Evolutionary conservation across 2,888 invertebrate species (phyloP), one percentile per base, ranked within the genome.

Genomic region (Galerucella calmariensis): DNA sequence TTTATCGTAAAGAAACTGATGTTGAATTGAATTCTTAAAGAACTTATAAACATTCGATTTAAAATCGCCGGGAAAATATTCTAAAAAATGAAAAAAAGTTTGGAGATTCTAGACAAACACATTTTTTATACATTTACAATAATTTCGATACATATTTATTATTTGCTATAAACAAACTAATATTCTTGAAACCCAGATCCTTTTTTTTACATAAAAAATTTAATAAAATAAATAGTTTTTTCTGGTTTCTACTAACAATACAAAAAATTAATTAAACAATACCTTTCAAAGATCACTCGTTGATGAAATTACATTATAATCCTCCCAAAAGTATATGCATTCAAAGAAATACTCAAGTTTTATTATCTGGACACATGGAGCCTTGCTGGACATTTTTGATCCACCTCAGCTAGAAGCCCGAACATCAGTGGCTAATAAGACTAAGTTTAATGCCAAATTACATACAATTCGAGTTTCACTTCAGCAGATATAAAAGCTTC

Each of bases 91-190:
- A 65, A 65, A 35, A 62, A 46, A 44, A 65, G 8, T 44, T 16
- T 46, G 46, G 46, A 65, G 46, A 46, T 44, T 65, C 63, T 65
- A 65, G 63, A 65, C 63, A 65, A 65, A 46, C 63, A 65, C 63
- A 46, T 62, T 62, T 41, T 35, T 62, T 35, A 41, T 35, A 62
- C 62, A 35, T 65, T 46, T 44, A 65, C 16, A 65, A 65, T 65
- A 65, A 65, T 65, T 65, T 65, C 20, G 63, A 65, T 65, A 65
- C 9, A 46, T 46, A 56, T 56, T n/a, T 20, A 20, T 56, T 56
- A 56, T 56, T 56, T 10, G 10, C 56, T 56, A 56, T 20, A 56
- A 56, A 56, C 53, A 53, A 53, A 53, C 53, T 56, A 56, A 56
- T 16, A 20, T 56, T 56, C 16, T 20, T 56, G 0, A 20, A 56